phyloP scores from a whole-genome alignment of 2,888 invertebrate species.

The Fabriciana adippe region DNA sequence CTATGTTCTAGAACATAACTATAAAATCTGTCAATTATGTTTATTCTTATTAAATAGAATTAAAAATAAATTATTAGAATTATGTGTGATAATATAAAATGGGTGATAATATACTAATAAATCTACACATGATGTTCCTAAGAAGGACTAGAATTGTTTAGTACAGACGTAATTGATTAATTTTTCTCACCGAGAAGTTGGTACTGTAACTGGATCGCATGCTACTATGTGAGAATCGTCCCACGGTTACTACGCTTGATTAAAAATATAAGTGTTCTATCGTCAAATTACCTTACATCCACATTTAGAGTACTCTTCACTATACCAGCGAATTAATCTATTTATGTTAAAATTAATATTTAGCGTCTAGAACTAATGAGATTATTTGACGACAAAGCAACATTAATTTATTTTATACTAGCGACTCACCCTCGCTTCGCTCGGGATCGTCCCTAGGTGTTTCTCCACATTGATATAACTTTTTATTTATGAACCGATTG shows the following conservation, averaged over 20 bases:
- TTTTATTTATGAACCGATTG: too few species aligned
- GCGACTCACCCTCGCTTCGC: too few species aligned
- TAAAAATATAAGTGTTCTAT: slow-evolving; percentile 48
- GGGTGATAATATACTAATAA: neutral
- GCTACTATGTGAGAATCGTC: slow-evolving; percentile 66
- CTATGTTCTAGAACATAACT: neutral
- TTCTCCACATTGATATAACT: too few species aligned
- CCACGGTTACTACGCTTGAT: slow-evolving; percentile 60
- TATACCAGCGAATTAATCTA: too few species aligned
- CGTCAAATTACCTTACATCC: slow-evolving; percentile 44
- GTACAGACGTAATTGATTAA: slow-evolving; percentile 48
- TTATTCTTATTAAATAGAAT: neutral
- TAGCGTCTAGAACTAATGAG: slow-evolving; percentile 15
- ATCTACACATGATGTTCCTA: slow-evolving; percentile 37
- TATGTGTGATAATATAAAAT: too few species aligned
- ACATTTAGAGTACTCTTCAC: too few species aligned
- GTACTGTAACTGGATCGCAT: slow-evolving; percentile 68
- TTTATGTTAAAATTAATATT: neutral
- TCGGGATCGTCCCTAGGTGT: too few species aligned
- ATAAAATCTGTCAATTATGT: neutral
- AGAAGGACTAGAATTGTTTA: slow-evolving; percentile 46
- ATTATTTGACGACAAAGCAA: neutral
- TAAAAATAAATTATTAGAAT: too few species aligned
- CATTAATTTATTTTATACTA: too few species aligned
- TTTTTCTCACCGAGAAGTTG: slow-evolving; percentile 59